Conservation (phyloP, 2,888 invertebrate species). For the Seira sanloemensis region DNA sequence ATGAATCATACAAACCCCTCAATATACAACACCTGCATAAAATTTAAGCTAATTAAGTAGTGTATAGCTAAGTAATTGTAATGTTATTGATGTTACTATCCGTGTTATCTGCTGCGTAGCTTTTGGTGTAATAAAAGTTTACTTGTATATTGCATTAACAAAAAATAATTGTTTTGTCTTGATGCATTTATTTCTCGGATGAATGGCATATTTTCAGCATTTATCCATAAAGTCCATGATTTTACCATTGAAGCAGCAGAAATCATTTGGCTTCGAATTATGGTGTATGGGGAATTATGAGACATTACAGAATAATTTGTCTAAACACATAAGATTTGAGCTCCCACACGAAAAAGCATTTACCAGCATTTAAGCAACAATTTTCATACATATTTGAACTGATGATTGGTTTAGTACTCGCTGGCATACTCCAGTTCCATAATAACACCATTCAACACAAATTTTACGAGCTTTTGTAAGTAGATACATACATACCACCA, state of each 20-base stretch:
- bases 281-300: not conserved
- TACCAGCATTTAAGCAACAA: too few species aligned
- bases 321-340: too few species aligned
- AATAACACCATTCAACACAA: not conserved
- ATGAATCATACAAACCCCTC: not conserved
- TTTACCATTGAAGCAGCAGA: not conserved
- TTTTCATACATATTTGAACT: not conserved
- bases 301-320: too few species aligned
- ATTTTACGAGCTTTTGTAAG: not conserved
- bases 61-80: conserved; percentile 27
- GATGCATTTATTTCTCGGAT: not conserved
- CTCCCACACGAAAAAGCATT: too few species aligned
- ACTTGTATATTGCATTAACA: conserved; percentile 49
- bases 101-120: conserved; percentile 42
- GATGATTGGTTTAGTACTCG: not conserved
- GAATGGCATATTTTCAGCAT: too few species aligned
- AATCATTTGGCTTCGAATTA: not conserved
- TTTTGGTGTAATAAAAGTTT: conserved; percentile 56
- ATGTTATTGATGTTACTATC: conserved; percentile 21
- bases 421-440: not conserved
- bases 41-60: conserved; percentile 12
- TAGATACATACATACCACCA: not conserved
- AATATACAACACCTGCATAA: conserved; percentile 51
- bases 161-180: not conserved
- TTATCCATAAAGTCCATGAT: not conserved